A percentile compares a stretch with the other conserved stretches of the same genome.
Conservation (phyloP, 2,113 vertebrate species). For the Cyanistes caeruleus region DNA sequence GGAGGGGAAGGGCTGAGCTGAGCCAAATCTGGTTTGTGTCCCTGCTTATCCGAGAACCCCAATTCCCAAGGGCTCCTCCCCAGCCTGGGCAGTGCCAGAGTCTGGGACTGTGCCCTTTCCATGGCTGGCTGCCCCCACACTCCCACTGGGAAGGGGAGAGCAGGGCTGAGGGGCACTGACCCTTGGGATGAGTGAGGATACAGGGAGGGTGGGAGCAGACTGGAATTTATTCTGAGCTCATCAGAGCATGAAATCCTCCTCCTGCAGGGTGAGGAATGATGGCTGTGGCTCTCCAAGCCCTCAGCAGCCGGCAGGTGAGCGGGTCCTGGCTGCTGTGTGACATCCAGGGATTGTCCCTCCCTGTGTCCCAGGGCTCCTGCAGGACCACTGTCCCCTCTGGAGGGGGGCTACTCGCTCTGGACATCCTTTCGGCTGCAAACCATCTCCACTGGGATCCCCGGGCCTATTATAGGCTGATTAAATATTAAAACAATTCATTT, state of each 20-base stretch:
- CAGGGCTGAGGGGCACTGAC: background rate
- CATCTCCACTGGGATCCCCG: constrained; percentile 37
- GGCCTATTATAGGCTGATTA: constrained; percentile 72
- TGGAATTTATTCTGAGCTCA: background rate
- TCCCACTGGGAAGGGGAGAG: accelerated
- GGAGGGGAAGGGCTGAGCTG: background rate
- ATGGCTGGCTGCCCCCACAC: background rate
- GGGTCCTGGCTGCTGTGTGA: background rate
- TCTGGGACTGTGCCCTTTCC: background rate
- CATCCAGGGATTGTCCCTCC: background rate
- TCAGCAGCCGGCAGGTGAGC: accelerated
- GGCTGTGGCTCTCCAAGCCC: background rate
- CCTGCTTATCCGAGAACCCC: background rate
- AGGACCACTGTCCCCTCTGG: background rate
- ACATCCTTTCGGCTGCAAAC: constrained; percentile 45
- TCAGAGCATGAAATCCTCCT: background rate
- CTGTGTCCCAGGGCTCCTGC: background rate
- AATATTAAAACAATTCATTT: constrained; percentile 81
- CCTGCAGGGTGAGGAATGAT: background rate
- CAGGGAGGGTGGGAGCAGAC: accelerated
- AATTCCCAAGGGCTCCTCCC: background rate
- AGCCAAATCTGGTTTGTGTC: background rate
- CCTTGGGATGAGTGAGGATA: too few relatives aligned
- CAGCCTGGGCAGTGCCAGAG: accelerated
- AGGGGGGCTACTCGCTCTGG: background rate